phyloP scores from a whole-genome alignment of 30 jellyfish, hydroid and myxozoan genomes.

The Sanderia malayensis region DNA sequence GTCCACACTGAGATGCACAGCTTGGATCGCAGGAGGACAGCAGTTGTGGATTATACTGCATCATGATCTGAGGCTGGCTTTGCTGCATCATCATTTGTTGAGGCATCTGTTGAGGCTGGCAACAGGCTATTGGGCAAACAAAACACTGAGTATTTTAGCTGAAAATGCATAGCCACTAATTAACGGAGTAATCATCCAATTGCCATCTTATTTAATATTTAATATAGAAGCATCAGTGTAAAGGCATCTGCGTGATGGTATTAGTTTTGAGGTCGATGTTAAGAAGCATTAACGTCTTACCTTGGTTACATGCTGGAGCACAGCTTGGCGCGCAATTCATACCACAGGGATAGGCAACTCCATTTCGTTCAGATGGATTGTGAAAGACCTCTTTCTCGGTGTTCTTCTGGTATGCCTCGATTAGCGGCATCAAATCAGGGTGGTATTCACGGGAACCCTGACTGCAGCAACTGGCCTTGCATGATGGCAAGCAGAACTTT shows the following conservation, averaged over 20 bases:
- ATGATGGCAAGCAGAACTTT: slow-evolving; percentile 88
- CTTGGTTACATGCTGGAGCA: slow-evolving; percentile 66
- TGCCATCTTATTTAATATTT: too few relatives aligned
- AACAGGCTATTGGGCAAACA: too few relatives aligned
- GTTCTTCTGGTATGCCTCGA: slow-evolving; percentile 74
- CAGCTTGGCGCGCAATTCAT: slow-evolving; percentile 75
- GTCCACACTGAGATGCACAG: slow-evolving; percentile 74
- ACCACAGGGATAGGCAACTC: slow-evolving; percentile 70
- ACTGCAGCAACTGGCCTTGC: slow-evolving; percentile 94
- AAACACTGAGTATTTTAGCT: too few relatives aligned
- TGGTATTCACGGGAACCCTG: slow-evolving; percentile 89
- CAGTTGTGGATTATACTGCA: too few relatives aligned
- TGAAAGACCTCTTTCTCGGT: slow-evolving; percentile 71
- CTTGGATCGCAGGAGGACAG: too few relatives aligned
- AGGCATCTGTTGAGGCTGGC: slow-evolving; percentile 42
- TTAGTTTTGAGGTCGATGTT: too few relatives aligned
- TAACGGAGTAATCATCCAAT: too few relatives aligned
- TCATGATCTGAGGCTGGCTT: too few relatives aligned
- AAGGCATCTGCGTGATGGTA: too few relatives aligned
- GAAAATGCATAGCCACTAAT: too few relatives aligned
- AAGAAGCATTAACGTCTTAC: slow-evolving; percentile 15
- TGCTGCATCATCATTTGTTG: slow-evolving; percentile 32
- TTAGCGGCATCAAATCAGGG: slow-evolving; percentile 86
- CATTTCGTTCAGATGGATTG: slow-evolving; percentile 32
- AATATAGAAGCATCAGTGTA: too few relatives aligned